A percentile compares a stretch with the other conserved stretches of the same genome.
Conservation (phyloP, 2,888 invertebrate species). For the Ophion costatus region DNA sequence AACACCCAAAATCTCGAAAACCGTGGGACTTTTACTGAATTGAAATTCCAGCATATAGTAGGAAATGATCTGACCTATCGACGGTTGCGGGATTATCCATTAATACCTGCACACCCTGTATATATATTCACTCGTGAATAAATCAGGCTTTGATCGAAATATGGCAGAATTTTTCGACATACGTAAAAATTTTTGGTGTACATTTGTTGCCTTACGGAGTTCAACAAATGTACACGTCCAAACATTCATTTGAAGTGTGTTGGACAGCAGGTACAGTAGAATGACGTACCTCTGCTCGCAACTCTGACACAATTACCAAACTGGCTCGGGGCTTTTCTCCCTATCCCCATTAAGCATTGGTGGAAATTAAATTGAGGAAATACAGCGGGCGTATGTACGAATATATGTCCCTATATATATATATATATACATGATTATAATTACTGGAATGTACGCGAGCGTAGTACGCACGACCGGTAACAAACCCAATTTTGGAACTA, state of each 20-base stretch:
- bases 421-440: constrained; percentile 15
- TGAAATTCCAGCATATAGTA: too few relatives aligned
- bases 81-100: too few relatives aligned
- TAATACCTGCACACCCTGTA: too few relatives aligned
- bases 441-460: background rate
- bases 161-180: background rate
- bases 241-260: background rate
- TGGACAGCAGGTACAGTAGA: constrained; percentile 1
- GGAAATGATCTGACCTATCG: too few relatives aligned
- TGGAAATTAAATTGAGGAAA: constrained; percentile 57
- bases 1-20: too few relatives aligned
- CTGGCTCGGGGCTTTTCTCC: constrained; percentile 38
- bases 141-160: background rate
- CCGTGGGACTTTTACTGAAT: too few relatives aligned
- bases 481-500: constrained; percentile 10
- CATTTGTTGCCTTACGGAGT: background rate
- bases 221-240: background rate
- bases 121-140: background rate
- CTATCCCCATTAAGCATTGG: constrained; percentile 48
- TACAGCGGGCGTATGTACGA: constrained; percentile 20
- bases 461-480: background rate
- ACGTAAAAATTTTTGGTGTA: too few relatives aligned
- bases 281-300: constrained; percentile 7
- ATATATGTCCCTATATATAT: background rate
- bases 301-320: constrained; percentile 56